phyloP scores from a whole-genome alignment of 35 echinoderm and acorn worm genomes.

The Lytechinus pictus region DNA sequence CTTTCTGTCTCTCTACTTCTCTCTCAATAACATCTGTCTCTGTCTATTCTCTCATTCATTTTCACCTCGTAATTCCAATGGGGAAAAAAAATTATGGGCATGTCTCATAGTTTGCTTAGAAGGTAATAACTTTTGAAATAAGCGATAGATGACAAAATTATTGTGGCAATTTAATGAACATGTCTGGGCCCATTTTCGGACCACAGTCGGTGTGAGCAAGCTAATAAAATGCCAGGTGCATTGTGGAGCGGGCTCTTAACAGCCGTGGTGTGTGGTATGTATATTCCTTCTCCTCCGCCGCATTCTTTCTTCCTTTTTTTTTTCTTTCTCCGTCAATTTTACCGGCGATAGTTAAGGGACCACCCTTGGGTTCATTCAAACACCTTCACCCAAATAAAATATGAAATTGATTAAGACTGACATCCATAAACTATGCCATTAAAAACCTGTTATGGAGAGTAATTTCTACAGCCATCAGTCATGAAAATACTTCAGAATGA shows the following conservation, averaged over 20 bases:
- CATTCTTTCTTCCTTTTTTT: neutral
- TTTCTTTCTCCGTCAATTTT: neutral
- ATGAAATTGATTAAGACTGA: conserved; percentile 14
- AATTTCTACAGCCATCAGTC: neutral
- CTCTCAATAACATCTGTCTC: too few relatives aligned
- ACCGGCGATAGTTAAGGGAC: neutral
- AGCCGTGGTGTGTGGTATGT: neutral
- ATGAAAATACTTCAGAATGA: neutral
- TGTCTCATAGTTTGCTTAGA: conserved; percentile 17
- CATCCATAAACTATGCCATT: neutral
- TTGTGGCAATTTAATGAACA: conserved; percentile 42
- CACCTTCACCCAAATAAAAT: neutral
- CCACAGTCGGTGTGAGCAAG: neutral
- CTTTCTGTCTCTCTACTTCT: neutral
- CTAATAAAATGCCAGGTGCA: neutral
- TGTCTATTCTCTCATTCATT: too few relatives aligned
- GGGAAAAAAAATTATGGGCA: neutral
- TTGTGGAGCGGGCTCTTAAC: neutral
- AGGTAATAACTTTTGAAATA: conserved; percentile 12
- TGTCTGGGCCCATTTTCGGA: conserved; percentile 19
- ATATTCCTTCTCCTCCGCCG: neutral
- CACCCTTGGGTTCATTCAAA: conserved; percentile 10
- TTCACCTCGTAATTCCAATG: too few relatives aligned
- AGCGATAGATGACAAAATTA: conserved; percentile 16
- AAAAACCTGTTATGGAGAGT: neutral